Percentiles rank a stretch among this genome's conserved stretches.
These are phyloP conservation scores for Zaprionus capensis DNA, from an alignment of 1,140 invertebrate genomes.

Conservation along the genomic window DNA sequence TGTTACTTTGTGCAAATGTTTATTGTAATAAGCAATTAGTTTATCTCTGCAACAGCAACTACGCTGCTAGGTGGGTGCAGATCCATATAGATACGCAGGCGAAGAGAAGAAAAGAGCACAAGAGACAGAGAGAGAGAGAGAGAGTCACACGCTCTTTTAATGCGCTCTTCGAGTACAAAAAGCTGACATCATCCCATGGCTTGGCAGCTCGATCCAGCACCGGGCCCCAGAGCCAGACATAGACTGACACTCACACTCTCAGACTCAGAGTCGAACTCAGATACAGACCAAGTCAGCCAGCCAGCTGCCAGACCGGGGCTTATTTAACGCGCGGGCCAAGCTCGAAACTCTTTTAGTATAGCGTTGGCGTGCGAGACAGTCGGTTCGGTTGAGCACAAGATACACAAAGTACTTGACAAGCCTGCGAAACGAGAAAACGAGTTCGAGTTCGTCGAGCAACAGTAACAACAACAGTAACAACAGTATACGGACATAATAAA, in stretches of 20 bases:
- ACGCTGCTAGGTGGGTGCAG: conserved; percentile 37
- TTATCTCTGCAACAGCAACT: conserved; percentile 36
- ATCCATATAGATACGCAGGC: conserved; percentile 25
- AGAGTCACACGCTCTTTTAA: conserved; percentile 12
- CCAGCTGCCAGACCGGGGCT: conserved; percentile 62
- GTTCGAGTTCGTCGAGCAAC: conserved; percentile 45
- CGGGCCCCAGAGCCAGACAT: conserved; percentile 10
- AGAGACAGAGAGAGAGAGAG: conserved; percentile 5
- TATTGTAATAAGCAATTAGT: conserved; percentile 49
- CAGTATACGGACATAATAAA: conserved; percentile 15
- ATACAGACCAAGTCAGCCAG: conserved; percentile 38
- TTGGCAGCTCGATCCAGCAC: conserved; percentile 22
- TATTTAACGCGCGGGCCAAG: conserved; percentile 72
- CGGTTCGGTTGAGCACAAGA: conserved; percentile 71
- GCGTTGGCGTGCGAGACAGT: conserved; percentile 78
- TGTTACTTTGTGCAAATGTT: conserved; percentile 22
- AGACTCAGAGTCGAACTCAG: conserved; percentile 15
- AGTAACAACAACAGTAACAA: conserved; percentile 1
- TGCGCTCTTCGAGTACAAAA: conserved; percentile 5
- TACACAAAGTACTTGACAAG: conserved; percentile 53
- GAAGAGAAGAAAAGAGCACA: conserved; percentile 27
- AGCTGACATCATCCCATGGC: conserved; percentile 70
- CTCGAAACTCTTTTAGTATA: conserved; percentile 80
- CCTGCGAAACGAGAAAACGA: conserved; percentile 46
- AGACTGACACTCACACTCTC: neutral